phyloP scores from a whole-genome alignment of 2,113 vertebrate species.

The Poeciliopsis occidentalis region DNA sequence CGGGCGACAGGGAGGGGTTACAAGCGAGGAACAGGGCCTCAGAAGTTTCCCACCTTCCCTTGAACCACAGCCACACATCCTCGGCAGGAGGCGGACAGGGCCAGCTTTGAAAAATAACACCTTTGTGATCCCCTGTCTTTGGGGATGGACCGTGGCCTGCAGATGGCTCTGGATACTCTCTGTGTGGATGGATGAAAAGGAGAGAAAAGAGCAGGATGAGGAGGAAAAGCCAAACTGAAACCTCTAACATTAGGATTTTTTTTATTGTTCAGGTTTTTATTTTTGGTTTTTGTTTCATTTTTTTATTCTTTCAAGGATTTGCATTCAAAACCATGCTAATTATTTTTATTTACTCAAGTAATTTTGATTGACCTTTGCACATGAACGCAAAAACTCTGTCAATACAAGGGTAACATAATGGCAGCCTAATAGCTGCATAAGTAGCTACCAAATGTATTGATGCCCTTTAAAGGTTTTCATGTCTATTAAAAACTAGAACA shows the following conservation, averaged over 20 bases:
- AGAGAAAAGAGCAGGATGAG: slow-evolving; percentile 3
- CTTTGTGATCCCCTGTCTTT: slow-evolving; percentile 97
- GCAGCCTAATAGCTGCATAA: background rate
- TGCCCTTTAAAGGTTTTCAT: too few relatives aligned
- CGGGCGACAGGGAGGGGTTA: slow-evolving; percentile 83
- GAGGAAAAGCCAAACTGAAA: slow-evolving; percentile 1
- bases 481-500: too few relatives aligned
- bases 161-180: slow-evolving; percentile 91
- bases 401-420: background rate
- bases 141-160: slow-evolving; percentile 92
- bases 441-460: background rate
- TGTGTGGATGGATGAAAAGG: slow-evolving; percentile 54
- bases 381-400: background rate
- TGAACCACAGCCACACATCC: slow-evolving; percentile 89
- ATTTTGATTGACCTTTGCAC: background rate
- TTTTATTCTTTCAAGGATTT: background rate
- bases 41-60: slow-evolving; percentile 97
- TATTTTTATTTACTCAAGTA: background rate
- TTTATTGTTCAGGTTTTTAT: background rate
- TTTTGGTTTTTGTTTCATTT: background rate
- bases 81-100: slow-evolving; percentile 89
- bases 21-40: slow-evolving; percentile 86
- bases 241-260: slow-evolving; percentile 1
- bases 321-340: background rate
- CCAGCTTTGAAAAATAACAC: slow-evolving; percentile 99